Evolutionary conservation across 2,113 vertebrate species (phyloP).

Genomic region (Malurus cyaneus): DNA sequence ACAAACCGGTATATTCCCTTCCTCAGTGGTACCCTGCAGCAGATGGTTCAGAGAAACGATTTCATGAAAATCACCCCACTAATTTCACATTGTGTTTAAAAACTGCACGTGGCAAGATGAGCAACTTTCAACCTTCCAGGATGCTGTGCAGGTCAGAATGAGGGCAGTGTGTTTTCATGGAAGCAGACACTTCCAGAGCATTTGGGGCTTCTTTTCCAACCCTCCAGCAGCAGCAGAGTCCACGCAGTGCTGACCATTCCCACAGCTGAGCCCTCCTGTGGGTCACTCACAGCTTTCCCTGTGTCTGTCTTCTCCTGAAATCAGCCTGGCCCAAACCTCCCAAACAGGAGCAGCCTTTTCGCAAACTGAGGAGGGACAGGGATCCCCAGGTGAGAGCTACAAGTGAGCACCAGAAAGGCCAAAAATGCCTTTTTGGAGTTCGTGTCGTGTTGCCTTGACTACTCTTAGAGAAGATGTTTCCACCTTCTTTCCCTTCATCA

Average conservation of each 20-base stretch:
- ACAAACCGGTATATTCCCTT: neutral
- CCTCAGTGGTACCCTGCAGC: neutral
- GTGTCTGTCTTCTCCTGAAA: neutral
- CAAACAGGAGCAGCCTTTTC: too few species aligned
- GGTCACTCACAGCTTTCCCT: neutral
- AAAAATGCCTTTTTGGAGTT: neutral
- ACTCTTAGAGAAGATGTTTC: neutral
- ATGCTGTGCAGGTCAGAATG: neutral
- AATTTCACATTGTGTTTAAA: slow-evolving; percentile 14
- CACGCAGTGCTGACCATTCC: neutral
- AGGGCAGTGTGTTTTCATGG: neutral
- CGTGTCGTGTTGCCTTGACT: neutral
- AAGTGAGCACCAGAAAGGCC: neutral
- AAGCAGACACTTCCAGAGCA: neutral
- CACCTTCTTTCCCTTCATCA: neutral
- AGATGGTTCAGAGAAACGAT: slow-evolving; percentile 11
- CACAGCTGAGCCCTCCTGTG: neutral
- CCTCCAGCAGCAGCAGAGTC: fast-evolving
- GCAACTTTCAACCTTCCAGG: neutral
- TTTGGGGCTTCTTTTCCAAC: neutral
- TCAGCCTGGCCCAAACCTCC: neutral
- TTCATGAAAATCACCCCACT: slow-evolving; percentile 5
- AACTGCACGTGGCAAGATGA: neutral
- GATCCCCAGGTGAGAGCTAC: neutral
- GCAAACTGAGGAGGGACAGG: too few species aligned